phyloP scores from a whole-genome alignment of 2,888 invertebrate species.

The Imbricaverruca yamaguchii region DNA sequence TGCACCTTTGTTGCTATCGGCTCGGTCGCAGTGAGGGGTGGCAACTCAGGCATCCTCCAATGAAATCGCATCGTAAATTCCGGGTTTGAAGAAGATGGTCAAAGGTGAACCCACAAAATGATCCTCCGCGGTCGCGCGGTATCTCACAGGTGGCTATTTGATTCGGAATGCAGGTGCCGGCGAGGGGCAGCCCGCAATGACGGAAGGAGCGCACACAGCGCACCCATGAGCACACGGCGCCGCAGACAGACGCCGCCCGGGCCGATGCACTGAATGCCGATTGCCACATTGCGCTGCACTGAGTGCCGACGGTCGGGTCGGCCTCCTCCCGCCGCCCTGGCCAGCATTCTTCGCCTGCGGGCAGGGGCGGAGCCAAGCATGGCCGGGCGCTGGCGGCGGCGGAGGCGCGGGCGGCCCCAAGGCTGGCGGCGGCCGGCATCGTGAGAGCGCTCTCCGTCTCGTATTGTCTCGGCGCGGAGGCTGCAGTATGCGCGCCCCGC shows the following conservation, averaged over 20 bases:
- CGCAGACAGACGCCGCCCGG: too few relatives aligned
- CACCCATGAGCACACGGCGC: too few relatives aligned
- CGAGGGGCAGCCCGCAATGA: neutral
- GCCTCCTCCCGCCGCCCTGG: neutral
- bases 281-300: neutral
- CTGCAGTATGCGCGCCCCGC: too few relatives aligned
- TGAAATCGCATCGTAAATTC: neutral
- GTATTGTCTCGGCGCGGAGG: too few relatives aligned
- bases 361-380: constrained; percentile 7
- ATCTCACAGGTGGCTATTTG: neutral
- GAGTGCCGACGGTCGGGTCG: neutral
- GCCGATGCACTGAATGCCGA: too few relatives aligned
- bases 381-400: neutral
- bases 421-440: neutral
- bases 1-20: too few relatives aligned
- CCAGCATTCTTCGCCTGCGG: neutral
- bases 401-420: neutral
- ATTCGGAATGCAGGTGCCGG: neutral
- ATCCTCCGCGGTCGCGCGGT: neutral
- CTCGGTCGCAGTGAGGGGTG: too few relatives aligned
- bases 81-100: neutral
- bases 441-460: neutral
- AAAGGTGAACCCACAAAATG: neutral
- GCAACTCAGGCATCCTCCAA: neutral
- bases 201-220: too few relatives aligned